Conservation (phyloP, 1,140 invertebrate species). For the Camponotus vicinus region DNA sequence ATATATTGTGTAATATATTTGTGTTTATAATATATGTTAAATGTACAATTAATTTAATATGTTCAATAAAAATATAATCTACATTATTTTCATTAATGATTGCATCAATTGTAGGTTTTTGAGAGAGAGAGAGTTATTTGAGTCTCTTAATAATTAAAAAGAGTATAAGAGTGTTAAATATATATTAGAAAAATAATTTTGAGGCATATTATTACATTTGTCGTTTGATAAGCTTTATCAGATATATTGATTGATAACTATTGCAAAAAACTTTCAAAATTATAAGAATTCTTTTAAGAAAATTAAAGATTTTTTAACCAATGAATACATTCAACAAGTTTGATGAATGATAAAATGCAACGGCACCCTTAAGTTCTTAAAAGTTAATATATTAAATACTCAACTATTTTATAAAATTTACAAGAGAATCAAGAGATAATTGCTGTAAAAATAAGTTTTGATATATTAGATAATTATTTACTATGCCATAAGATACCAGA, state of each 20-base stretch:
- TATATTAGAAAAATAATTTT: not conserved
- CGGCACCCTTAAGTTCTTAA: not conserved
- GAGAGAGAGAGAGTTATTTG: not conserved
- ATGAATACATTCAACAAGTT: no score
- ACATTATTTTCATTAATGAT: constrained; percentile 18
- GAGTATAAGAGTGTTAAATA: not conserved
- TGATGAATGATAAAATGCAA: no score
- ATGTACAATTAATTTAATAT: constrained; percentile 34
- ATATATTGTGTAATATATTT: constrained; percentile 53
- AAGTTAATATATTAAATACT: not conserved
- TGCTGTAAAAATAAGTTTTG: not conserved
- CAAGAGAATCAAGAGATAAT: not conserved
- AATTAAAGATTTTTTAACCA: no score
- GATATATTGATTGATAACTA: no score
- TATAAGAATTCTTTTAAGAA: no score
- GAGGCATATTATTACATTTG: not conserved
- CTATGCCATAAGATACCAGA: not conserved
- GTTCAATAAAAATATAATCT: constrained; percentile 54
- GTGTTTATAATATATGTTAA: constrained; percentile 52
- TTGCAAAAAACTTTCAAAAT: no score
- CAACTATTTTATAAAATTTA: constrained; percentile 21
- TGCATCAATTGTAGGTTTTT: not conserved
- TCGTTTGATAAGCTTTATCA: not conserved
- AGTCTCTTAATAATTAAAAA: not conserved
- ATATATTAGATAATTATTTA: not conserved